Base-by-base conservation (phyloP, 35 echinoderm and acorn worm genomes). In the Hemicentrotus pulcherrimus region DNA sequence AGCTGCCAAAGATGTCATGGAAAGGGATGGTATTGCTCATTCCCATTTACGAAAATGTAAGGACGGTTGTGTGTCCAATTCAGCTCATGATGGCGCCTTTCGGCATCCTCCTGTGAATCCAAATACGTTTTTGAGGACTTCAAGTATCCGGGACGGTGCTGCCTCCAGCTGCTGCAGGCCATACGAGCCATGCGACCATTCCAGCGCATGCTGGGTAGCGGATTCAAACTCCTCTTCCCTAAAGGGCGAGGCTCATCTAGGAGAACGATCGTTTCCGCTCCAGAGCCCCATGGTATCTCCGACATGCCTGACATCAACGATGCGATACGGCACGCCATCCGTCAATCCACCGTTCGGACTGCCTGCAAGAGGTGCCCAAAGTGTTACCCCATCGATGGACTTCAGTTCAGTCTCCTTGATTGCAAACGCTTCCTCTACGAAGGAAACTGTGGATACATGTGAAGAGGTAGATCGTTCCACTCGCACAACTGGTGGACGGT, bases 401-500 rank as follows among this genome's bases (percentile, higher is more conserved):
- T 13, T 93, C 19, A 93, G 91, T 33, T 93, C 91, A 18, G 91
- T 93, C 18, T 93, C 91, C 22, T 31, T 93, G 30, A 93, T 93
- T 12, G 88, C 88, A 22, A 90, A 47, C 10, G 31, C 88, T 35
- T 90, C 91, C 28, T 19, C 91, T 14, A 46, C 16, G 19, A 31
- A 48, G 91, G 46, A 31, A 14, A 50, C 45, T 16, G 9, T 58
- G 5, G 2, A 58, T n/a, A 93, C 2, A 14, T 93, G 48, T 2
- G 15, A 58, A 46, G 46, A n/a, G 16, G 0, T 32, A n/a, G 48
- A 14, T 47, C 91, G 6, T 0, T 31, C 45, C 28, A 4, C 5
- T 11, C 47, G 47, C 41, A 13, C 47, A 45, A 47, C 45, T n/a
- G 2, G 47, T 22, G 45, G 91, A 58, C 48, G 28, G 28, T 50